These are phyloP conservation scores for Boloria euphrosyne DNA, from an alignment of 2,888 invertebrate genomes.

Conservation along the genomic window DNA sequence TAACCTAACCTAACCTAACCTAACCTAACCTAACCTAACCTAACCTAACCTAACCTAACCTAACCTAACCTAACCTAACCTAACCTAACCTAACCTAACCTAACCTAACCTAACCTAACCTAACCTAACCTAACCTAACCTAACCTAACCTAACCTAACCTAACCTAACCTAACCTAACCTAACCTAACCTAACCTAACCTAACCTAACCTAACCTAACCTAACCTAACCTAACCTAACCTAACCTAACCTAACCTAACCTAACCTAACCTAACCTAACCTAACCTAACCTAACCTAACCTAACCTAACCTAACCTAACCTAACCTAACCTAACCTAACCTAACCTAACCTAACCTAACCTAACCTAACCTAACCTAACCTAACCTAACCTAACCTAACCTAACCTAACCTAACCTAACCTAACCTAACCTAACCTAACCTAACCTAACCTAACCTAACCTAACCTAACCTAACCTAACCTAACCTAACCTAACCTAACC, in stretches of 20 bases:
- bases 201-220: slow-evolving; percentile 37
- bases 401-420: slow-evolving; percentile 42
- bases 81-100: slow-evolving; percentile 30
- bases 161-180: slow-evolving; percentile 18
- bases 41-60: slow-evolving; percentile 15
- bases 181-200: slow-evolving; percentile 27
- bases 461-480: slow-evolving; percentile 30
- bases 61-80: slow-evolving; percentile 26
- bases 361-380: too few species aligned
- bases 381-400: slow-evolving; percentile 36
- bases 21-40: slow-evolving; percentile 30
- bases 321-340: slow-evolving; percentile 33
- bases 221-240: slow-evolving; percentile 37
- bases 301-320: slow-evolving; percentile 32
- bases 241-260: slow-evolving; percentile 40
- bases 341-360: slow-evolving; percentile 40
- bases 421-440: too few species aligned
- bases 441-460: slow-evolving; percentile 41
- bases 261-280: slow-evolving; percentile 39
- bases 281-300: slow-evolving; percentile 37
- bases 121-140: slow-evolving; percentile 35
- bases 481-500: slow-evolving; percentile 23
- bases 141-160: too few species aligned
- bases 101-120: slow-evolving; percentile 28
- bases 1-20: slow-evolving; percentile 32